phyloP scores from a whole-genome alignment of 2,888 invertebrate species.

The Mylabris sibirica region DNA sequence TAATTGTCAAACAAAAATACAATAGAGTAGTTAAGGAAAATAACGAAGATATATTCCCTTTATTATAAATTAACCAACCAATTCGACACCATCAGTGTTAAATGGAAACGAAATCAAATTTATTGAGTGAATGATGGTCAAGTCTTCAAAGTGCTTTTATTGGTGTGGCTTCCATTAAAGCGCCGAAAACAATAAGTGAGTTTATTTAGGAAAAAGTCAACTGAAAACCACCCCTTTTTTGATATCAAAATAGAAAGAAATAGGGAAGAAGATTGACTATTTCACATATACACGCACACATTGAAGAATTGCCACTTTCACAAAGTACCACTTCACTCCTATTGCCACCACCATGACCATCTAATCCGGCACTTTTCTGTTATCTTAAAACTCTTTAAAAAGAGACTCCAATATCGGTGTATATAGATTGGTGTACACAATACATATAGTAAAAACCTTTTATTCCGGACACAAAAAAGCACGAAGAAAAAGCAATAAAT shows the following conservation, averaged over 20 bases:
- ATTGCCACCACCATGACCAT: conserved; percentile 25
- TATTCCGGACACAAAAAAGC: not conserved
- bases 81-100: conserved; percentile 4
- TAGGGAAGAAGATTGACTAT: conserved; percentile 19
- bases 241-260: not conserved
- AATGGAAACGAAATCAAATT: conserved; percentile 29
- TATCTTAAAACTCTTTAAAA: conserved; percentile 26
- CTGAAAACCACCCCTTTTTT: conserved; percentile 22
- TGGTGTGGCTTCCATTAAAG: conserved; percentile 39
- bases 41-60: not conserved
- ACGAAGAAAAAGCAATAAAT: conserved; percentile 1
- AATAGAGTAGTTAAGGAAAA: conserved; percentile 10
- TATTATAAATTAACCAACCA: not conserved
- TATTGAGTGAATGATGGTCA: conserved; percentile 30
- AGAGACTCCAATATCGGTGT: not conserved
- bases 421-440: not conserved
- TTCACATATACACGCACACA: conserved; percentile 17
- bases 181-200: conserved; percentile 42
- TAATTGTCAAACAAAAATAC: not conserved
- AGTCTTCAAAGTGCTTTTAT: conserved; percentile 34
- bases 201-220: conserved; percentile 48
- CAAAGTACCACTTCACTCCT: conserved; percentile 34
- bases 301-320: conserved; percentile 26
- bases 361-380: conserved; percentile 41
- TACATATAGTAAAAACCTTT: not conserved